Percentiles rank a stretch among this genome's conserved stretches.
Evolutionary conservation across 2,797 vertebrate genomes (phyloP).

Genomic region (Arnoldichthys spilopterus): DNA sequence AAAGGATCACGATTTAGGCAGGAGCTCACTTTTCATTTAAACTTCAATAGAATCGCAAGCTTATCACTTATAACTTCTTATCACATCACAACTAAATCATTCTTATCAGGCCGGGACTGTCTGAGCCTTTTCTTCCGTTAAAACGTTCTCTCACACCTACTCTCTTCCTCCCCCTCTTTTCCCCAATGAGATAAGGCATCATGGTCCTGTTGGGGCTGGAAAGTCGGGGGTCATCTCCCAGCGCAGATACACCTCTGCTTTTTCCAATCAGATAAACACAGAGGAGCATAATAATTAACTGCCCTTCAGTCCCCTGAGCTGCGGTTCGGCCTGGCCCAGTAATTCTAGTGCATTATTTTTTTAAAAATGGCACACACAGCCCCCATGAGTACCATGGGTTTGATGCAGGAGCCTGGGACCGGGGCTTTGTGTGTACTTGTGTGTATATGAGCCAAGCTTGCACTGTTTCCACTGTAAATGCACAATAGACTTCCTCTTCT

Average conservation of each 20-base stretch:
- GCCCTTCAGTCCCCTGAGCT: conserved; percentile 1
- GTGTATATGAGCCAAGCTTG: background rate
- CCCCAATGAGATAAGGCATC: conserved; percentile 60
- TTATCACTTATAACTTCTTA: background rate
- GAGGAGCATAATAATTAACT: conserved; percentile 15
- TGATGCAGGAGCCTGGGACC: background rate
- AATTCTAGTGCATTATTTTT: conserved; percentile 16
- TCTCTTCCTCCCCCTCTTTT: conserved; percentile 11
- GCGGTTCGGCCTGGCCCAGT: conserved; percentile 31
- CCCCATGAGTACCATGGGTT: conserved; percentile 11
- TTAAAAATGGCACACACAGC: background rate
- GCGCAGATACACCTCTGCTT: conserved; percentile 61
- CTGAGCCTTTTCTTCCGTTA: conserved; percentile 11
- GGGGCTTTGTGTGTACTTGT: conserved; percentile 7
- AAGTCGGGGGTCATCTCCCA: conserved; percentile 32
- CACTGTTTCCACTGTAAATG: background rate
- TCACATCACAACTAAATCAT: background rate
- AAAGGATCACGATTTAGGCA: no score
- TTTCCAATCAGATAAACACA: conserved; percentile 58
- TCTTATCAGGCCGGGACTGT: background rate
- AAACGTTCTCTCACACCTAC: conserved; percentile 46
- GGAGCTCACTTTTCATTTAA: no score
- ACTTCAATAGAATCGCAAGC: conserved; percentile 6
- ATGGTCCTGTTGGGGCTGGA: conserved; percentile 31
- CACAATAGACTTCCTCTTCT: background rate